phyloP scores from a whole-genome alignment of 1,140 invertebrate genomes.

The Capitella teleta region DNA sequence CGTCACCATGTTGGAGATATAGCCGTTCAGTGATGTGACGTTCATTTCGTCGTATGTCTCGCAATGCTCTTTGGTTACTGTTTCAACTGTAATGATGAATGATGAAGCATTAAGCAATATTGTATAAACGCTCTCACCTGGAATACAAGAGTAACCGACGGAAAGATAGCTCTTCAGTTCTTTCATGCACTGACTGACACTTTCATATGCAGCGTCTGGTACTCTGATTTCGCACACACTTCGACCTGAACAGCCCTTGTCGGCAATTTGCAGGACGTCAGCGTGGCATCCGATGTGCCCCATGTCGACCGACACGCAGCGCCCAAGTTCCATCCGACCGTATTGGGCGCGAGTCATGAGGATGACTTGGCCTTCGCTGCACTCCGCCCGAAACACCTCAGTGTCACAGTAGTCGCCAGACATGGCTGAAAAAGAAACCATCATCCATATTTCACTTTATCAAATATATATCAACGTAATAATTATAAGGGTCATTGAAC shows the following conservation, averaged over 20 bases:
- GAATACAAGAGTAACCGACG: neutral
- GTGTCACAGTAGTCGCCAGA: neutral
- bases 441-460: too few relatives aligned
- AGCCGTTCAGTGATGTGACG: too few relatives aligned
- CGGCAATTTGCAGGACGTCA: conserved; percentile 2
- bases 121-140: too few relatives aligned
- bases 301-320: neutral
- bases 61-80: too few relatives aligned
- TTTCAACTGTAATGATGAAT: too few relatives aligned
- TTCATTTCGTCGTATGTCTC: too few relatives aligned
- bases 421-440: neutral
- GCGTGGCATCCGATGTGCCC: conserved; percentile 5
- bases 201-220: conserved; percentile 2
- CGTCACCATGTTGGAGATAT: too few relatives aligned
- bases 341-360: neutral
- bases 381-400: conserved; percentile 2
- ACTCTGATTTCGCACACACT: conserved; percentile 2
- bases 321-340: conserved; percentile 6
- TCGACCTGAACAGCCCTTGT: conserved; percentile 1
- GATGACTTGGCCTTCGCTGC: neutral
- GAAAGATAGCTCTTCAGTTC: conserved; percentile 4
- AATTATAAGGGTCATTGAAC: too few relatives aligned
- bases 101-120: too few relatives aligned
- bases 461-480: too few relatives aligned
- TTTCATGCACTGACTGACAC: neutral